Evolutionary conservation across 2,797 vertebrate species (phyloP).

Genomic region (Orientallactaga sibirica): DNA sequence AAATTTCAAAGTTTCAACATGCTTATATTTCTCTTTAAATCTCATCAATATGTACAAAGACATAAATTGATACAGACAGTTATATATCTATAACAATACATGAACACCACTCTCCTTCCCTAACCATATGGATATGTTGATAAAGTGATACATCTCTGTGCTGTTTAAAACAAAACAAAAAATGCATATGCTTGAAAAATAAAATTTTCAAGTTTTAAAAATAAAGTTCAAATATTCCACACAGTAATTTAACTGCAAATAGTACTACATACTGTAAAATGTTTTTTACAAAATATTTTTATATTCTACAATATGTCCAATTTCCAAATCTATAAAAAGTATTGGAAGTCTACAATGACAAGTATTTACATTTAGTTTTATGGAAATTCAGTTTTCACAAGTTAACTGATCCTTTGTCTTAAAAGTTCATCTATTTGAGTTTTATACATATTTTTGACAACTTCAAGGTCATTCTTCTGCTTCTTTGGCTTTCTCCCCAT

Average conservation of each 20-base stretch:
- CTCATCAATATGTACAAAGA: conserved; percentile 76
- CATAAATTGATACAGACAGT: conserved; percentile 72
- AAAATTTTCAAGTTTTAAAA: conserved; percentile 81
- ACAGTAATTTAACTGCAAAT: conserved; percentile 90
- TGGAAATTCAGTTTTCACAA: conserved; percentile 74
- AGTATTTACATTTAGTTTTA: conserved; percentile 83
- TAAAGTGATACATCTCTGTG: conserved; percentile 72
- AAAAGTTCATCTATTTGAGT: conserved; percentile 98
- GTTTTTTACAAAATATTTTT: conserved; percentile 71
- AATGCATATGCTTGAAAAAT: conserved; percentile 69
- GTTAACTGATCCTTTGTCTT: conserved; percentile 89
- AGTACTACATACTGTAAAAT: conserved; percentile 83
- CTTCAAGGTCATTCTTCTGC: conserved; percentile 98
- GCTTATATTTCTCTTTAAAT: conserved; percentile 69
- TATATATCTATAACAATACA: conserved; percentile 67
- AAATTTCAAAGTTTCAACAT: conserved; percentile 72
- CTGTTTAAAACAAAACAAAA: conserved; percentile 64
- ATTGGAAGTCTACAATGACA: conserved; percentile 84
- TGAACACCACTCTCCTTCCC: conserved; percentile 59
- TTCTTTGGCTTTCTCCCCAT: conserved; percentile 98
- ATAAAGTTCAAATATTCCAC: conserved; percentile 87
- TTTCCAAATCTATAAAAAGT: conserved; percentile 87
- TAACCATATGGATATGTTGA: conserved; percentile 54
- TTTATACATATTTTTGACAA: conserved; percentile 99
- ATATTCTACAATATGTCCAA: conserved; percentile 83